A percentile compares a stretch with the other conserved stretches of the same genome.
phyloP scores from a whole-genome alignment of 92 coral and sea anemone species.

The Pocillopora meandrina region DNA sequence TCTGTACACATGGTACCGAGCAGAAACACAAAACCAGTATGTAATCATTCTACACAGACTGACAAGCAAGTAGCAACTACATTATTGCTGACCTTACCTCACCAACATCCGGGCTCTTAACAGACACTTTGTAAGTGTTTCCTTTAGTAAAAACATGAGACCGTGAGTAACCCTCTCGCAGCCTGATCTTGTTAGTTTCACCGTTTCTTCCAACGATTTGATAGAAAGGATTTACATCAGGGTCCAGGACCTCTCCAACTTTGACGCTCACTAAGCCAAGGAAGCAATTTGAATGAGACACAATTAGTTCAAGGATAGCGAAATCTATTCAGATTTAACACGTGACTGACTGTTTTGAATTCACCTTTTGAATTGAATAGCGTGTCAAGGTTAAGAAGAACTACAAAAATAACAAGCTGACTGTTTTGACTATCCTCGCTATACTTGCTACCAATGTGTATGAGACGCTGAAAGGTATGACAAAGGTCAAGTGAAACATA shows the following conservation, averaged over 20 bases:
- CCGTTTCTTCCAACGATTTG: constrained; percentile 76
- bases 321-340: not conserved
- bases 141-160: constrained; percentile 75
- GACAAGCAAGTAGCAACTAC: no score
- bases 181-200: constrained; percentile 76
- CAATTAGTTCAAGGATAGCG: not conserved
- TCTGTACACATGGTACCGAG: no score
- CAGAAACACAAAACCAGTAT: no score
- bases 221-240: constrained; percentile 78
- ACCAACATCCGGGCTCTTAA: constrained; percentile 81
- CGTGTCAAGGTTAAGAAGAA: no score
- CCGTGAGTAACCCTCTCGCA: constrained; percentile 83
- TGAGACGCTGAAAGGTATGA: no score
- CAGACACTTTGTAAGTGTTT: constrained; percentile 76
- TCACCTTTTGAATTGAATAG: no score
- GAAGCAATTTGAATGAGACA: not conserved
- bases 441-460: no score
- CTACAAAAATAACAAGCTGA: no score
- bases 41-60: no score
- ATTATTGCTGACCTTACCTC: constrained; percentile 48
- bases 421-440: no score
- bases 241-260: constrained; percentile 81
- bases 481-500: no score
- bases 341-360: not conserved
- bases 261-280: constrained; percentile 59